These are phyloP conservation scores for Heterodera carotae DNA, from an alignment of 1,140 invertebrate species.

Conservation along the genomic window DNA sequence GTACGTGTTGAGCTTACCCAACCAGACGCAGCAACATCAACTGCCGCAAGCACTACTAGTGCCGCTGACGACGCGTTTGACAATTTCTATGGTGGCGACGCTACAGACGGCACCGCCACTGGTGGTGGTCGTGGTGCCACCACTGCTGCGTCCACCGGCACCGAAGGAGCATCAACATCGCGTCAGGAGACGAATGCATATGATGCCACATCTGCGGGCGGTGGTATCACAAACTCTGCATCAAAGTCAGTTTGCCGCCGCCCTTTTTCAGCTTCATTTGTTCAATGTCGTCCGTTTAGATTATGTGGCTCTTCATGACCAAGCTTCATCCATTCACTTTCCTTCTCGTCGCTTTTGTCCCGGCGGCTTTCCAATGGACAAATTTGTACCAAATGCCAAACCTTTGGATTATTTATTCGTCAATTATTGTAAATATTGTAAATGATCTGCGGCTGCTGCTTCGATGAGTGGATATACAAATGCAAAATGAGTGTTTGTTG, in stretches of 20 bases:
- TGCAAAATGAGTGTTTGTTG: too few relatives aligned
- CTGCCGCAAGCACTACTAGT: not conserved
- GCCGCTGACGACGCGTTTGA: not conserved
- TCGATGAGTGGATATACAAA: too few relatives aligned
- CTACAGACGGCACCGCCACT: not conserved
- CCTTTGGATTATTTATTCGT: too few relatives aligned
- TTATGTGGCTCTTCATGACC: constrained; percentile 6
- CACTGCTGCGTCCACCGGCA: not conserved
- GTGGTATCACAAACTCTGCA: too few relatives aligned
- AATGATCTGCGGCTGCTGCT: too few relatives aligned
- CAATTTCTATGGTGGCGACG: not conserved
- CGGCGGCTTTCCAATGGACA: constrained; percentile 17
- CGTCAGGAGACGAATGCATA: not conserved
- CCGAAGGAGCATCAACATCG: not conserved
- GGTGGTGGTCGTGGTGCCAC: not conserved
- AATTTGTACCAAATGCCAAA: constrained; percentile 14
- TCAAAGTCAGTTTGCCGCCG: not conserved
- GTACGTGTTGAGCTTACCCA: not conserved
- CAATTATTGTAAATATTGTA: too few relatives aligned
- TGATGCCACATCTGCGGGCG: too few relatives aligned
- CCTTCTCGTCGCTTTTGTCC: constrained; percentile 25
- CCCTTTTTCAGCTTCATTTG: constrained; percentile 7
- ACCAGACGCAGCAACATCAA: not conserved
- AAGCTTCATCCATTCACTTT: not conserved
- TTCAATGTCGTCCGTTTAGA: constrained; percentile 26